Percentiles rank a stretch among this genome's conserved stretches.
These are phyloP conservation scores for Cataglyphis albicans DNA, from an alignment of 2,888 invertebrate species.

Conservation along the genomic window DNA sequence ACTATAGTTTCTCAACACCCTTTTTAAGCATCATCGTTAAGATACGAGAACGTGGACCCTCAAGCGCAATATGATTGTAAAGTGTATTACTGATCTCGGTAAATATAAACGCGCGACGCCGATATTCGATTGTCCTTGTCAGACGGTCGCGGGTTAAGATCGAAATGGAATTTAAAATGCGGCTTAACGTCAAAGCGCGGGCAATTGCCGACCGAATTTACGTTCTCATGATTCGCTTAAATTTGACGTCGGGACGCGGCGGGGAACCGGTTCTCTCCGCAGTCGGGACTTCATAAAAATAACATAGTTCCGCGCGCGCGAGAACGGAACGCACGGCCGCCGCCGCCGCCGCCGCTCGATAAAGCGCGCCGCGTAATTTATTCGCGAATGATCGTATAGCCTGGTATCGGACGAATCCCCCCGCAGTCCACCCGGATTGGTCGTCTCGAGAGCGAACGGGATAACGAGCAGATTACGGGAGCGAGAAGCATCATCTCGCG, in stretches of 20 bases:
- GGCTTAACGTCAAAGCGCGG: constrained; percentile 49
- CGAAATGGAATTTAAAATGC: constrained; percentile 43
- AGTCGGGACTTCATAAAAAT: constrained; percentile 19
- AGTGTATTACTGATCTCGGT: constrained; percentile 11
- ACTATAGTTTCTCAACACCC: neutral
- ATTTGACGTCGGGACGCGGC: constrained; percentile 37
- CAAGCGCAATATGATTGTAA: neutral
- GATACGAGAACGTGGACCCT: neutral
- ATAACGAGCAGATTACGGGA: constrained; percentile 70
- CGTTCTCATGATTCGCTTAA: constrained; percentile 29
- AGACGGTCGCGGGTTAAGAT: constrained; percentile 19
- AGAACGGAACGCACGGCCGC: constrained; percentile 1
- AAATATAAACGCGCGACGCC: neutral
- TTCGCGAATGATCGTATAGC: constrained; percentile 60
- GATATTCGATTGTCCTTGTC: constrained; percentile 47
- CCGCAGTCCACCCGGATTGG: constrained; percentile 1
- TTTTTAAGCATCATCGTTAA: neutral
- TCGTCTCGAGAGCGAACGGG: constrained; percentile 16
- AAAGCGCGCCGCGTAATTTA: constrained; percentile 59
- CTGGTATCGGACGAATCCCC: constrained; percentile 18
- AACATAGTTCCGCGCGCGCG: constrained; percentile 34
- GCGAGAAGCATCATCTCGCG: constrained; percentile 54
- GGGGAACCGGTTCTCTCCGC: constrained; percentile 34
- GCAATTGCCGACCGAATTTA: constrained; percentile 38
- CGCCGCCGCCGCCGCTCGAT: constrained; percentile 14